These are phyloP conservation scores for Elephantulus edwardii DNA, from an alignment of 2,113 vertebrate species.

Conservation along the genomic window DNA sequence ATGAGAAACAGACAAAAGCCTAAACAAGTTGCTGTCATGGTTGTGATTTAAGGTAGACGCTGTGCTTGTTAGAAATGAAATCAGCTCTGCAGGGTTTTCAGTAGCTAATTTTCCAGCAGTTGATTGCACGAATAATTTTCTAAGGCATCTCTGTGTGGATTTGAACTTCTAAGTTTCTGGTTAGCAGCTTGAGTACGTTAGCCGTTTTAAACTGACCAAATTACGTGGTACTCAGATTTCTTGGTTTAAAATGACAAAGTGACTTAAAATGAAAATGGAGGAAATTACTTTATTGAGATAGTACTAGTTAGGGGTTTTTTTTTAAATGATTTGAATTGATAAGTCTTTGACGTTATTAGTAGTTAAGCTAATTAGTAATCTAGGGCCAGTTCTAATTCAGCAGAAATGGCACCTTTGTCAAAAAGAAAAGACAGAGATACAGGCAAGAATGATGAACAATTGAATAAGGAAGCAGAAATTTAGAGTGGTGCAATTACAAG, in stretches of 20 bases:
- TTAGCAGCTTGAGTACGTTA: not conserved
- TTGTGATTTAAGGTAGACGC: no score
- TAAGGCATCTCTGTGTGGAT: not conserved
- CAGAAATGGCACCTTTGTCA: not conserved
- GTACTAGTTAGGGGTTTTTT: no score
- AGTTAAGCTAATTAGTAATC: not conserved
- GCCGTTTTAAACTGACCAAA: not conserved
- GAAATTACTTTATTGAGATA: no score
- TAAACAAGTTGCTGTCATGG: not conserved
- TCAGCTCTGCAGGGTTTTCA: not conserved
- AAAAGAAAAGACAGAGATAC: not conserved
- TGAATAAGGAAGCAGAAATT: not conserved
- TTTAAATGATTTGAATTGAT: no score
- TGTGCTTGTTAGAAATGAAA: not conserved
- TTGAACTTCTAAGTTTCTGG: not conserved
- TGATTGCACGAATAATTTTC: not conserved
- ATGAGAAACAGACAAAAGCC: no score
- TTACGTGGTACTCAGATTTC: not conserved
- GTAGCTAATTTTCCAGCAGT: not conserved
- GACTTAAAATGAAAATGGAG: no score
- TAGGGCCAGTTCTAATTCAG: not conserved
- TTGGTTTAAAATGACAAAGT: not conserved
- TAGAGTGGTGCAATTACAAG: not conserved
- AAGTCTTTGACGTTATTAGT: not conserved
- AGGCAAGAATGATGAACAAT: not conserved